Percentiles rank a stretch among this genome's conserved stretches.
phyloP scores from a whole-genome alignment of 2,113 vertebrate species.

The Salvelinus fontinalis region DNA sequence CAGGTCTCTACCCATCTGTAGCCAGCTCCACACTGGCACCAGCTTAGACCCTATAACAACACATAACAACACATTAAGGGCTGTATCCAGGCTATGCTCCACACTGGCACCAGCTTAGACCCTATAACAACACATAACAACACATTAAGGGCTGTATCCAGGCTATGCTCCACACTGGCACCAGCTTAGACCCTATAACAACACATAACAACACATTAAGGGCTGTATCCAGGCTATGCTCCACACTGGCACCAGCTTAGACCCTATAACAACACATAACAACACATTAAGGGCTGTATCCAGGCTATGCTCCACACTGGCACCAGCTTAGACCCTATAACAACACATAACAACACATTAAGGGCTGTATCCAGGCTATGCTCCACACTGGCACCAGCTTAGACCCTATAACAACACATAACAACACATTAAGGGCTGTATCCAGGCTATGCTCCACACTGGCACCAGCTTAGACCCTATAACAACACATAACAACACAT shows the following conservation, averaged over 20 bases:
- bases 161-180: conserved; percentile 75
- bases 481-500: too few species aligned
- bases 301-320: conserved; percentile 69
- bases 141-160: too few species aligned
- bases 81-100: too few species aligned
- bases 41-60: conserved; percentile 87
- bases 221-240: conserved; percentile 69
- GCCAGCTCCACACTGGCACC: conserved; percentile 98
- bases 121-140: conserved; percentile 66
- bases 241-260: conserved; percentile 97
- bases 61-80: too few species aligned
- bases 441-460: conserved; percentile 51
- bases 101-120: conserved; percentile 93
- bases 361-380: conserved; percentile 6
- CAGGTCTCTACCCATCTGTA: conserved; percentile 96
- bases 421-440: too few species aligned
- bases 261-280: conserved; percentile 73
- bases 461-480: conserved; percentile 96
- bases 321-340: conserved; percentile 92
- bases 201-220: too few species aligned
- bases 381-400: conserved; percentile 98
- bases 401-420: conserved; percentile 76
- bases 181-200: conserved; percentile 89
- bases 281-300: too few species aligned
- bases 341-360: too few species aligned